Conservation (phyloP, 2,797 vertebrate genomes). For the Coregonus ussuriensis region DNA sequence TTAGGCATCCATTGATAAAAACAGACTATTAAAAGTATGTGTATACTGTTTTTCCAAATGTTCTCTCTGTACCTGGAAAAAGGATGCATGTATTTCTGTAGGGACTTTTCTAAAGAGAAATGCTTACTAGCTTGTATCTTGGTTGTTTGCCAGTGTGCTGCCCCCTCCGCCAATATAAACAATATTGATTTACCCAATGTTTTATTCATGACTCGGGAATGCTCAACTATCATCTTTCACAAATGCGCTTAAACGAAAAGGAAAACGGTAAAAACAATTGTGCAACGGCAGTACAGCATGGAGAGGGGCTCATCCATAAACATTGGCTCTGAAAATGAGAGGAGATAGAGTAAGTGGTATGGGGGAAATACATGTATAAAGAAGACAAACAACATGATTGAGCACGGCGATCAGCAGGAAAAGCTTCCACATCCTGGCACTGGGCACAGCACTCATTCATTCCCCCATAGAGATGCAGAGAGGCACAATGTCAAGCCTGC, state of each 20-base stretch:
- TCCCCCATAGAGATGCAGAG: conserved; percentile 28
- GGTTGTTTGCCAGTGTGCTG: too few species aligned
- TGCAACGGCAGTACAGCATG: not conserved
- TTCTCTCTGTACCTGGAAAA: not conserved
- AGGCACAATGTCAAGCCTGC: conserved; percentile 7
- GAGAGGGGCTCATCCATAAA: not conserved
- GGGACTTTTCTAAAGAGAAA: too few species aligned
- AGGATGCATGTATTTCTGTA: too few species aligned
- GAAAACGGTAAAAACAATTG: not conserved
- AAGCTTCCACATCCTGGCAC: not conserved
- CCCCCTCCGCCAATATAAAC: too few species aligned
- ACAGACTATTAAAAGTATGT: not conserved
- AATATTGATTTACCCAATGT: too few species aligned
- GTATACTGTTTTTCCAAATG: not conserved
- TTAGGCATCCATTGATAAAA: conserved; percentile 18
- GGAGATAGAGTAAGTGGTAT: not conserved
- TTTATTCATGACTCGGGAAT: not conserved
- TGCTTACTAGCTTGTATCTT: too few species aligned
- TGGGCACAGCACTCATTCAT: conserved; percentile 22
- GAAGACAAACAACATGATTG: conserved; percentile 5
- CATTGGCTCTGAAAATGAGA: not conserved
- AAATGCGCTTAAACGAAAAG: not conserved
- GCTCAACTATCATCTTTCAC: not conserved
- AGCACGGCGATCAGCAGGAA: not conserved
- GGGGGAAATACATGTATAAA: not conserved